phyloP scores from a whole-genome alignment of 2,113 vertebrate species.

The Grammomys dolichurus region DNA sequence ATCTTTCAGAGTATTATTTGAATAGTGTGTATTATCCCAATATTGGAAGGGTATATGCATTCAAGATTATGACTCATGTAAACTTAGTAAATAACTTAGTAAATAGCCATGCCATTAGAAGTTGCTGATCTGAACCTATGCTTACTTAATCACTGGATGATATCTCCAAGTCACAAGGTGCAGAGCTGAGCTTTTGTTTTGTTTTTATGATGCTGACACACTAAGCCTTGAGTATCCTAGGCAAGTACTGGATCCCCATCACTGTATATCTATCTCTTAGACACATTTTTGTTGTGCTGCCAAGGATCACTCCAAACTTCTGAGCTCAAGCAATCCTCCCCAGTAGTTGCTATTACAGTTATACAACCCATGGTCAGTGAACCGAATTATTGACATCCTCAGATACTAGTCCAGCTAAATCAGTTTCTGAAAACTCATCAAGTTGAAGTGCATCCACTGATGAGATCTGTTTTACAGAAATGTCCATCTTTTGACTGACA shows the following conservation, averaged over 20 bases:
- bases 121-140: neutral
- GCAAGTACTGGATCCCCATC: neutral
- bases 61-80: neutral
- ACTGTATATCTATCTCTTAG: neutral
- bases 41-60: neutral
- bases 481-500: neutral
- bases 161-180: neutral
- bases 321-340: neutral
- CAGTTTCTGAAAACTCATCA: slow-evolving; percentile 17
- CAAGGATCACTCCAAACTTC: neutral
- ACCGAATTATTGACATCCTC: neutral
- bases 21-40: neutral
- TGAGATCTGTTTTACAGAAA: neutral
- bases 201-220: neutral
- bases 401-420: neutral
- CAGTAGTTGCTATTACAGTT: neutral
- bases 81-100: neutral
- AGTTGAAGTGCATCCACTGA: neutral
- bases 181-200: neutral
- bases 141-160: neutral
- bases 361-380: neutral
- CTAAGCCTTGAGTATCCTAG: neutral
- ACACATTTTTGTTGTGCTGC: neutral
- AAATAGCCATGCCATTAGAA: neutral
- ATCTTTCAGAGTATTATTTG: neutral